phyloP scores from a whole-genome alignment of 2,113 vertebrate species.

The Pitta sordida region DNA sequence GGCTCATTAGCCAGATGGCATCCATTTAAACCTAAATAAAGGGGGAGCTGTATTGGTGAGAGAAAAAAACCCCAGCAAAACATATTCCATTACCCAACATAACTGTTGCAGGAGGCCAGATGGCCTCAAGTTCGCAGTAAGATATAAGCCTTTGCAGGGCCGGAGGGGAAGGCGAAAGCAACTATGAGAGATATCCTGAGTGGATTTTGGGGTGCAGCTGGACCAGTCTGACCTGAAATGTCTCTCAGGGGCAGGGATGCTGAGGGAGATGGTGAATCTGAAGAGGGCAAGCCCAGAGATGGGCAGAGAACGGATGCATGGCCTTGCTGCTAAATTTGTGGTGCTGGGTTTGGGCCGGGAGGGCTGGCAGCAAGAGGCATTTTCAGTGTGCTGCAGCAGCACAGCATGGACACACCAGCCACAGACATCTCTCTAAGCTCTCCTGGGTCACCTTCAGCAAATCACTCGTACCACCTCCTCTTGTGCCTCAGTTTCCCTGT shows the following conservation, averaged over 20 bases:
- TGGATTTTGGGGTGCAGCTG: neutral
- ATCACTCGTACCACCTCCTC: neutral
- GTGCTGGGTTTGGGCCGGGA: fast-evolving
- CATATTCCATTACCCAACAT: neutral
- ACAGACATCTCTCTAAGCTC: fast-evolving
- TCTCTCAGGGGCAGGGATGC: neutral
- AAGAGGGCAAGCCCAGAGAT: neutral
- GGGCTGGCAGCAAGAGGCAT: neutral
- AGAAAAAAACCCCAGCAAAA: neutral
- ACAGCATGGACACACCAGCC: fast-evolving
- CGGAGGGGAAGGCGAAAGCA: neutral
- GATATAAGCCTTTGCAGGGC: neutral
- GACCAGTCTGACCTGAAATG: neutral
- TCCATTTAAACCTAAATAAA: conserved; percentile 54
- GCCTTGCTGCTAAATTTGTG: neutral
- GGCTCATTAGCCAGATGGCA: conserved; percentile 57
- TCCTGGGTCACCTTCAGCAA: neutral
- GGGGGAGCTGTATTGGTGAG: neutral
- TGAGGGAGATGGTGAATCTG: neutral
- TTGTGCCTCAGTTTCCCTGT: neutral
- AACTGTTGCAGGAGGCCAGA: neutral
- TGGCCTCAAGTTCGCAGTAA: neutral
- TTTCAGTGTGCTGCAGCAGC: neutral
- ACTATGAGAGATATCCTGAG: neutral
- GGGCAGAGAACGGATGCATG: fast-evolving